A percentile compares a stretch with the other conserved stretches of the same genome.
Conservation (phyloP, 2,113 vertebrate species). For the Lipotes vexillifer region DNA sequence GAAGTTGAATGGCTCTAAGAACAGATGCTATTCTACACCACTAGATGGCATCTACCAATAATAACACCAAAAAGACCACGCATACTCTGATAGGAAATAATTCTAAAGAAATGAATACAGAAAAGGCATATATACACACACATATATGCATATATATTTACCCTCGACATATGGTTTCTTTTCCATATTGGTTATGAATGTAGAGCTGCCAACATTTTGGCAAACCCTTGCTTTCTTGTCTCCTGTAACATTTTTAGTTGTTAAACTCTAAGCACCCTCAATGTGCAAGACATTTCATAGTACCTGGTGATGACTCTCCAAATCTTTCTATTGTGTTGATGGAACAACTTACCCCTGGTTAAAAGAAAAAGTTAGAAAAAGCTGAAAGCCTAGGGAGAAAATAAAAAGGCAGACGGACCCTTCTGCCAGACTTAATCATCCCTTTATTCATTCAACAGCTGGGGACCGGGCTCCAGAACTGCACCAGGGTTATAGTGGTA, state of each 20-base stretch:
- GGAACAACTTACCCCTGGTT: neutral
- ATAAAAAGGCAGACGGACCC: neutral
- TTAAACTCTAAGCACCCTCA: neutral
- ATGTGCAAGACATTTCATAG: neutral
- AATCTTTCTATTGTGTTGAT: neutral
- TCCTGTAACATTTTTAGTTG: neutral
- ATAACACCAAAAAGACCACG: neutral
- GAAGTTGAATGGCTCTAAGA: neutral
- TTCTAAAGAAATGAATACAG: conserved; percentile 20
- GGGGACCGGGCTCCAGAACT: neutral
- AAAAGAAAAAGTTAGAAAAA: neutral
- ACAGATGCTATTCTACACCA: conserved; percentile 26
- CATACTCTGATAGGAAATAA: neutral
- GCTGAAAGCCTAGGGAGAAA: neutral
- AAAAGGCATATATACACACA: neutral
- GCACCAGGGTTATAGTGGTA: rapidly evolving
- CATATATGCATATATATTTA: neutral
- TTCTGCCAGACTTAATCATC: neutral
- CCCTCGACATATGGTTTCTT: neutral
- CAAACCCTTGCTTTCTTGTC: neutral
- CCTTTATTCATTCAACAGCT: neutral
- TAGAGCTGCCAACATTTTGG: neutral
- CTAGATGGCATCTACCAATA: conserved; percentile 70
- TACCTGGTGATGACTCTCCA: neutral
- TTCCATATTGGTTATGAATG: neutral